Conservation (phyloP, 1,140 invertebrate species). For the Lerema accius region DNA sequence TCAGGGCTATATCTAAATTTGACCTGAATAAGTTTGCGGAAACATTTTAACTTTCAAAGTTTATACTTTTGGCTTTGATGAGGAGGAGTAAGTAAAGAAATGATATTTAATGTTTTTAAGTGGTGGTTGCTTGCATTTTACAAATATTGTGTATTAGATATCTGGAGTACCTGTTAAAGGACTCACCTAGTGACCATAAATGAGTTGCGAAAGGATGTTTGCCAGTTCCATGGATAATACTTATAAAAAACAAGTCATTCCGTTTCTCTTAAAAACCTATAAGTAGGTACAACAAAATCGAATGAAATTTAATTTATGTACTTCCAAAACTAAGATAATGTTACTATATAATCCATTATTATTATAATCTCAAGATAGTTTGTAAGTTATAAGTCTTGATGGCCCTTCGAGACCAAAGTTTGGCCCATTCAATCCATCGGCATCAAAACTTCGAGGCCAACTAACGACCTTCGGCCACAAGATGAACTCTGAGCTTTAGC, state of each 20-base stretch:
- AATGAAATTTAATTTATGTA: not conserved
- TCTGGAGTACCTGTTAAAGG: too few relatives aligned
- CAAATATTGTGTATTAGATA: too few relatives aligned
- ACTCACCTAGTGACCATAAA: too few relatives aligned
- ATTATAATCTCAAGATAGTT: conserved; percentile 8
- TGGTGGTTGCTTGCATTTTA: too few relatives aligned
- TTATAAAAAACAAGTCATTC: too few relatives aligned
- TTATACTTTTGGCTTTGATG: too few relatives aligned
- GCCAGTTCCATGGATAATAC: too few relatives aligned
- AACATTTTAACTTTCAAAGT: conserved; percentile 2
- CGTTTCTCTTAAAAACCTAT: too few relatives aligned
- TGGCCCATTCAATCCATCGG: conserved; percentile 25
- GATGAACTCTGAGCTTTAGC: conserved; percentile 17
- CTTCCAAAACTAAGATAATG: not conserved
- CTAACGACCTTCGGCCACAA: conserved; percentile 22
- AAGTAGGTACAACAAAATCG: not conserved
- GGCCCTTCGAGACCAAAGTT: conserved; percentile 13
- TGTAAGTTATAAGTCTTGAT: conserved; percentile 20
- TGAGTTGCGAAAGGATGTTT: too few relatives aligned
- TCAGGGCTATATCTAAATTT: conserved; percentile 2
- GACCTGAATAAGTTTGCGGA: conserved; percentile 1
- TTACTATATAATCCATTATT: conserved; percentile 13
- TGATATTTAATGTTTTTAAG: too few relatives aligned
- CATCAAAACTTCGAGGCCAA: conserved; percentile 19
- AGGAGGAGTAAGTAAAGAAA: too few relatives aligned